Conservation (phyloP, 1,140 invertebrate species). For the Neotoxoptera formosana region DNA sequence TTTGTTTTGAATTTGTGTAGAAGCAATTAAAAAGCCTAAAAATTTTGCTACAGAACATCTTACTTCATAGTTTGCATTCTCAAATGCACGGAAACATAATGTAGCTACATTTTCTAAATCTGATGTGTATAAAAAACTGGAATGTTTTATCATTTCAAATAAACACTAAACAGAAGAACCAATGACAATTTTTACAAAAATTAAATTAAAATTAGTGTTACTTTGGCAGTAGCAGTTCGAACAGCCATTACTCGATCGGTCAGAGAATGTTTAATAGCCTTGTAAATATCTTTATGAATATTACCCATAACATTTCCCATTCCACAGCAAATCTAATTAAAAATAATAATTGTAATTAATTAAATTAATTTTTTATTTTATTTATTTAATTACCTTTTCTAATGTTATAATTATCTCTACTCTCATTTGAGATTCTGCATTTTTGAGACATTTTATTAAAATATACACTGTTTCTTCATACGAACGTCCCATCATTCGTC, state of each 20-base stretch:
- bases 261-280: conserved; percentile 82
- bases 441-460: conserved; percentile 88
- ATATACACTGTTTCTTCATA: conserved; percentile 97
- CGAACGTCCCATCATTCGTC: conserved; percentile 97
- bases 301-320: conserved; percentile 87
- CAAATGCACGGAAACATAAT: conserved; percentile 88
- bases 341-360: conserved; percentile 35
- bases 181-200: conserved; percentile 4
- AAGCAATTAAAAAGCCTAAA: conserved; percentile 84
- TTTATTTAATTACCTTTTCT: conserved; percentile 75
- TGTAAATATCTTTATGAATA: conserved; percentile 92
- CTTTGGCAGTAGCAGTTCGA: conserved; percentile 83
- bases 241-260: conserved; percentile 92
- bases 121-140: conserved; percentile 85
- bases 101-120: conserved; percentile 90
- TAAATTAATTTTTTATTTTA: conserved; percentile 15
- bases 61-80: conserved; percentile 95
- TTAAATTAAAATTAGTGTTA: conserved; percentile 62
- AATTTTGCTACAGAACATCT: conserved; percentile 90
- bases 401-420: conserved; percentile 97
- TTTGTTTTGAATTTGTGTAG: conserved; percentile 69
- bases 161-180: conserved; percentile 72
- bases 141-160: conserved; percentile 86
- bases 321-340: conserved; percentile 74
- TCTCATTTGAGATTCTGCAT: conserved; percentile 93